Base-by-base conservation (phyloP, 1,140 invertebrate genomes). In the Rhynchophorus ferrugineus region DNA sequence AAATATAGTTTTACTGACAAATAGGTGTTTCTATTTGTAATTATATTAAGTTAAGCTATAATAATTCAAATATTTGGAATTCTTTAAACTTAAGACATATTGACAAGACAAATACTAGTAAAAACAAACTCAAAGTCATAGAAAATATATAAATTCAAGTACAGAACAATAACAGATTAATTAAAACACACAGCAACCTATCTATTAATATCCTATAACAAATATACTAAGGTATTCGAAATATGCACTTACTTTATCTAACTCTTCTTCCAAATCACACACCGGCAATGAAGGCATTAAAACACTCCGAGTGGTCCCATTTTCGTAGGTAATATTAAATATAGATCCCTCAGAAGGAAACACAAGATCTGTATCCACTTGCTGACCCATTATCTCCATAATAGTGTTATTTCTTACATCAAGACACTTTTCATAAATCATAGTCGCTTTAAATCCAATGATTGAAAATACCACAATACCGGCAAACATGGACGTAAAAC, bases 391-490 rank as follows among this genome's bases (percentile, higher is more conserved):
- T 21, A 79, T 58, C 20, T 71, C 72, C 1, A 77, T 57, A 3
- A 85, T 58, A 8, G 79, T 82, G 51, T 65, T 60, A 66, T 86
- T 84, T 52, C 80, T 74, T 22, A 78, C 73, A 5, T 72, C 70
- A 35, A 89, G 69, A 63, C 88, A 91, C 59, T 81, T 79, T 56
- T 88, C 83, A 61, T 88, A 86, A 3, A 84, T 83, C 79, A 85
- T 84, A 0, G 86, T 87, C 0, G 90, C 90, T 71, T 95, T 96
- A 65, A 94, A 96, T 11, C 95, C 96, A 49, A 99, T 91, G 13
- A 98, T 89, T 0, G 93, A 93, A 67, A 99, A 99, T 9, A 98
- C 93, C 1, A 98, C 95, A 48, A 98, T 89, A 0, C 94, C 95
- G 46, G 95, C 95, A 68, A 98, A 98, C 81, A 99, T 87, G 7